A percentile compares a stretch with the other conserved stretches of the same genome.
Conservation (phyloP, 2,888 invertebrate genomes). For the Meteorus colon region DNA sequence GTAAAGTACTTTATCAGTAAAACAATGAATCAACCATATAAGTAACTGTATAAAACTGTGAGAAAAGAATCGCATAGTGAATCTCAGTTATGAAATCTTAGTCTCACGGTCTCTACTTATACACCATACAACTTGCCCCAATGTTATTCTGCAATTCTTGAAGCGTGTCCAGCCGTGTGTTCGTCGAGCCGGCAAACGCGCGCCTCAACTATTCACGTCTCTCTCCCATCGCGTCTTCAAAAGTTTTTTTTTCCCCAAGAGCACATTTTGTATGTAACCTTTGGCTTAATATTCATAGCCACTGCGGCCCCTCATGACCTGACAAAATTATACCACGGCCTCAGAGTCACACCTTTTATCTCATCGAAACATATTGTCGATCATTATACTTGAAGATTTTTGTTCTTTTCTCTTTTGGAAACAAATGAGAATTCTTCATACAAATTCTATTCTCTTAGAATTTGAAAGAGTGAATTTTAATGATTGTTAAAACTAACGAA, state of each 20-base stretch:
- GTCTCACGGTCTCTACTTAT: constrained; percentile 48
- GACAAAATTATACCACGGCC: no score
- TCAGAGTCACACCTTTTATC: no score
- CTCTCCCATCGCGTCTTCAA: not conserved
- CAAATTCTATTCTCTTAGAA: no score
- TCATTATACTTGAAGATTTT: no score
- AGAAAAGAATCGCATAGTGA: not conserved
- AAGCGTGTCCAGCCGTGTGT: constrained; percentile 50
- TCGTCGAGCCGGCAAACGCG: constrained; percentile 51
- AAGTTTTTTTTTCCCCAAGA: constrained; percentile 16
- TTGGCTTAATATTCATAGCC: no score
- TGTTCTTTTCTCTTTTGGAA: no score
- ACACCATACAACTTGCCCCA: constrained; percentile 13
- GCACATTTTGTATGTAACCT: constrained; percentile 1
- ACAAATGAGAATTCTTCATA: no score
- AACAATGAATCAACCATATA: constrained; percentile 11
- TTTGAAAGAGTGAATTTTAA: no score
- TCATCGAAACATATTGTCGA: no score
- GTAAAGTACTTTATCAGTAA: not conserved
- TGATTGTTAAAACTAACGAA: no score
- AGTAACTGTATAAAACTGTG: not conserved
- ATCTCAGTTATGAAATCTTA: constrained; percentile 36
- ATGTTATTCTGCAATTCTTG: constrained; percentile 39
- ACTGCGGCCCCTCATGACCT: no score
- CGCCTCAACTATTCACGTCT: not conserved